These are phyloP conservation scores for Procavia capensis DNA, from an alignment of 2,113 vertebrate genomes.

Conservation along the genomic window DNA sequence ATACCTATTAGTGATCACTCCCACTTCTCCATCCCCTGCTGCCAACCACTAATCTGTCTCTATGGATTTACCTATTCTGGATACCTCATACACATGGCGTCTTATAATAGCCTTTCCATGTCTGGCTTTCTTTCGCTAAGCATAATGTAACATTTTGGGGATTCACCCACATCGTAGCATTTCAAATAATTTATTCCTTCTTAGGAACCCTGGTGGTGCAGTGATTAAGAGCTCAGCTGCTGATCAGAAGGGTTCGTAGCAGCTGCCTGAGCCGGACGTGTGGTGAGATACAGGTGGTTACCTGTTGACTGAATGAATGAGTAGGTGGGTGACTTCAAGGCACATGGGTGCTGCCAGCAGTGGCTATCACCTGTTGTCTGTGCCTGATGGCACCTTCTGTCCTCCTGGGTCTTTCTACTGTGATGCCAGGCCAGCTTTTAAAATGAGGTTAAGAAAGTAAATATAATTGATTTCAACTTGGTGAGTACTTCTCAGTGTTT, in stretches of 20 bases:
- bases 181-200: background rate
- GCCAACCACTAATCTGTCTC: too few species aligned
- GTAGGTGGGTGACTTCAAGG: fast-evolving
- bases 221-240: too few species aligned
- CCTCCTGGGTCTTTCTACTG: fast-evolving
- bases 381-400: background rate
- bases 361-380: background rate
- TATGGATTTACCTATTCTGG: too few species aligned
- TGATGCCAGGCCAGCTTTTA: background rate
- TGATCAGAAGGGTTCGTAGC: background rate
- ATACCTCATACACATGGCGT: too few species aligned
- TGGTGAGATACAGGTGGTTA: background rate
- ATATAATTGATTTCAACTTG: background rate
- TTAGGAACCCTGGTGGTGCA: too few species aligned
- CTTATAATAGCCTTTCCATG: too few species aligned
- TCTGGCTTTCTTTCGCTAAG: too few species aligned
- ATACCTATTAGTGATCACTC: too few species aligned
- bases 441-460: background rate
- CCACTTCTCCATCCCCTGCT: too few species aligned
- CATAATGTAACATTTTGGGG: background rate
- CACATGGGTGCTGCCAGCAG: fast-evolving
- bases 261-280: background rate
- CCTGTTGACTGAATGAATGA: background rate
- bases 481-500: background rate
- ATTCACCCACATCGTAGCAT: background rate